Evolutionary conservation across 2,797 vertebrate species (phyloP), one percentile per base, ranked within the genome.

Genomic region (Hypotaenidia okinawae): DNA sequence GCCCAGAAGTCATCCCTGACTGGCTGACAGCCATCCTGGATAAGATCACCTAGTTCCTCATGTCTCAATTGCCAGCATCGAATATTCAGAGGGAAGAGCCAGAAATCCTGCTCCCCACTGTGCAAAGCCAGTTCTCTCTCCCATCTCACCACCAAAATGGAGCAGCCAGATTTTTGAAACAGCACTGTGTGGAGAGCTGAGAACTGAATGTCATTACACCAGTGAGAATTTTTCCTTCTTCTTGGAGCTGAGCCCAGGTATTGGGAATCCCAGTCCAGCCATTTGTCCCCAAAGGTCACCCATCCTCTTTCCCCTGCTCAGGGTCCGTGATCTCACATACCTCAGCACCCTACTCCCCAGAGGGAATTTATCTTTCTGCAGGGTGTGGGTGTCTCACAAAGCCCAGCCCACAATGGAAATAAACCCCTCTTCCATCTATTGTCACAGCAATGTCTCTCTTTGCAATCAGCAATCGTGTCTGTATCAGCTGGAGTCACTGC

Each of bases 381-480:
- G 72, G 75, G 54, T 68, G 68, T 61, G 39, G 58, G 63, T 1
- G 23, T 58, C 39, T 77, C 3, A 0, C 7, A 4, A 84, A 93
- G 87, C 61, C 68, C 0, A 0, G 93, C 64, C 33, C 1, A 1
- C 9, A 68, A 72, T 0, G 0, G 87, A 83, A 94, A 93, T 75
- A 87, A 92, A 73, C 3, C 47, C 32, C 22, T 55, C 23, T 61
- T 64, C 67, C 75, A 86, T 95, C 64, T 79, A 85, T 89, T 95
- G 85, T 77, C 89, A 39, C 8, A 10, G 70, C 81, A 74, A 84
- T 32, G 49, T 67, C 72, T 94, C 69, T 89, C 86, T 92, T 35
- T 68, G 81, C 89, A 94, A 93, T 95, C 92, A 96, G 96, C 80
- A 77, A 64, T 90, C 79, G 78, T 74, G 81, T 85, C 84, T 86